phyloP scores from a whole-genome alignment of 2,888 invertebrate species.

The Amphimallon solstitiale region DNA sequence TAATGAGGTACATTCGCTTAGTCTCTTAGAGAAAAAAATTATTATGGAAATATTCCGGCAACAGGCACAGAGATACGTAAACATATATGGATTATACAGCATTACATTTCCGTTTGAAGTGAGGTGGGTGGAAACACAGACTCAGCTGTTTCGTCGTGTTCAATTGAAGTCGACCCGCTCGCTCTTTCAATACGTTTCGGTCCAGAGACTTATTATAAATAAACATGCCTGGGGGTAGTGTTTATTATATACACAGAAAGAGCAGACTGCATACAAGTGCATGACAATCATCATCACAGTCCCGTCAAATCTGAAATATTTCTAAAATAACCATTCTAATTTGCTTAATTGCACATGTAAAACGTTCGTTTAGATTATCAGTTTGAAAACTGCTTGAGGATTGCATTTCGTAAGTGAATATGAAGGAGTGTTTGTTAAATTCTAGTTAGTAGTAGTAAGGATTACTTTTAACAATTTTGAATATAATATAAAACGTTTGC shows the following conservation, averaged over 20 bases:
- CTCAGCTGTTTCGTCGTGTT: slow-evolving; percentile 16
- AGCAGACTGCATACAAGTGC: not conserved
- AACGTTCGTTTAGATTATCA: no score
- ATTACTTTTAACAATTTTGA: no score
- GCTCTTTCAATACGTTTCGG: slow-evolving; percentile 26
- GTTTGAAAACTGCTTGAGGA: no score
- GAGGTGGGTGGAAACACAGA: slow-evolving; percentile 12
- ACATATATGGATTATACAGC: slow-evolving; percentile 9
- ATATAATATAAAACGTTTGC: no score
- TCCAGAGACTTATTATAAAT: slow-evolving; percentile 27
- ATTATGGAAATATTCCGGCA: slow-evolving; percentile 12
- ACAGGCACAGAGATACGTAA: slow-evolving; percentile 4
- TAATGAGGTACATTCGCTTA: slow-evolving; percentile 12
- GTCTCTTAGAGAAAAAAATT: slow-evolving; percentile 12
- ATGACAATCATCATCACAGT: no score
- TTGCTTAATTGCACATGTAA: no score
- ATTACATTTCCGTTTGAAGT: slow-evolving; percentile 24
- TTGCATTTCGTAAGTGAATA: no score
- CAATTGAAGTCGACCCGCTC: slow-evolving; percentile 29
- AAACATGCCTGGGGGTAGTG: slow-evolving; percentile 25
- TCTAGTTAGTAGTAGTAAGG: no score
- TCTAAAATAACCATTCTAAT: no score
- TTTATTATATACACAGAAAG: slow-evolving; percentile 25
- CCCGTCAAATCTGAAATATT: no score
- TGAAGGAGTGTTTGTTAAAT: no score